These are phyloP conservation scores for Tigriopus californicus DNA, from an alignment of 2,888 invertebrate species.

Conservation along the genomic window DNA sequence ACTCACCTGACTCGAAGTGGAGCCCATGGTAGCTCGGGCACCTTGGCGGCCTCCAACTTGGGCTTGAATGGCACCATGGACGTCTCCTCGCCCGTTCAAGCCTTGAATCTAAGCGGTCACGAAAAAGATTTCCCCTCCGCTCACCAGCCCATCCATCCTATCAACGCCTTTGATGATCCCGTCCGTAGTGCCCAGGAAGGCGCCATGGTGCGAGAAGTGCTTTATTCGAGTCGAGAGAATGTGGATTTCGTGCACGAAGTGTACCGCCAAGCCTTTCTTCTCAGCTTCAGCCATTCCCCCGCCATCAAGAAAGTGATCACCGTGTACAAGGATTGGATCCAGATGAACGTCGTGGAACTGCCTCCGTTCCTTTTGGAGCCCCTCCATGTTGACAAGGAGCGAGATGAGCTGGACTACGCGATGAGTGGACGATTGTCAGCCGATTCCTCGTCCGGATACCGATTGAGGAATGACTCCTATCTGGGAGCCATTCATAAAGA, in stretches of 20 bases:
- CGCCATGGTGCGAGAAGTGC: constrained; percentile 55
- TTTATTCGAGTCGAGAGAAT: constrained; percentile 70
- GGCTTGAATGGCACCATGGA: not conserved
- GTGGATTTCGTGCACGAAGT: constrained; percentile 87
- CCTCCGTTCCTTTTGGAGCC: constrained; percentile 55
- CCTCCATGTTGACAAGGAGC: constrained; percentile 21
- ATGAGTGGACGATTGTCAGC: too few relatives aligned
- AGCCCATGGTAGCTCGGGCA: not conserved
- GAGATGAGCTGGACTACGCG: constrained; percentile 5
- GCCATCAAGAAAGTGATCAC: constrained; percentile 73
- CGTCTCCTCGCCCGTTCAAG: not conserved
- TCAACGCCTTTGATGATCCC: not conserved
- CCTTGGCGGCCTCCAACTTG: not conserved
- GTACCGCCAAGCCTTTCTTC: constrained; percentile 73
- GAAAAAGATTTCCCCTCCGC: not conserved
- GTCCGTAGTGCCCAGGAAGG: constrained; percentile 15
- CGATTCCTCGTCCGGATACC: constrained; percentile 22
- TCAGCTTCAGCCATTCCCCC: constrained; percentile 69
- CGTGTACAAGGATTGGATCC: constrained; percentile 89
- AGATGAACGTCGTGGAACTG: constrained; percentile 54
- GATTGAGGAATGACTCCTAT: constrained; percentile 64
- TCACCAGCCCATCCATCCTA: not conserved
- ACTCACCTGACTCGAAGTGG: constrained; percentile 40
- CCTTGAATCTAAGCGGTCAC: not conserved
- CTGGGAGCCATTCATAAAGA: constrained; percentile 46